A percentile compares a stretch with the other conserved stretches of the same genome.
Evolutionary conservation across 1,140 invertebrate genomes (phyloP).

Genomic region (Cydia splendana): DNA sequence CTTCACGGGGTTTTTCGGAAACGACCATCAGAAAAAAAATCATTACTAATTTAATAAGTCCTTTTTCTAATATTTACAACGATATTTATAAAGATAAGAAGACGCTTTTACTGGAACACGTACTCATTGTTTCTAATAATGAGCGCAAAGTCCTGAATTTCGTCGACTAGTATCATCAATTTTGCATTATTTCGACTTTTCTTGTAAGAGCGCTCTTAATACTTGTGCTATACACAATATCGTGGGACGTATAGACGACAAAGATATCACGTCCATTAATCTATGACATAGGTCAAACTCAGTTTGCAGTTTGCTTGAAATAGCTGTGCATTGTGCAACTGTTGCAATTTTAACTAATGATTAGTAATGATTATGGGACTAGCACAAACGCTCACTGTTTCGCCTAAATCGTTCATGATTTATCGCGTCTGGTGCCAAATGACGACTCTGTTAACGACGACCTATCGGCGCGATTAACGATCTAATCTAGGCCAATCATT

Average conservation of each 20-base stretch:
- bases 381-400: conserved; percentile 21
- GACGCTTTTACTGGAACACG: no score
- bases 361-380: conserved; percentile 45
- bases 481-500: conserved; percentile 22
- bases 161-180: no score
- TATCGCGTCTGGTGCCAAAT: conserved; percentile 20
- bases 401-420: conserved; percentile 23
- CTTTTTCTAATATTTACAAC: no score
- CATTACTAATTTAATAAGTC: no score
- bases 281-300: conserved; percentile 44
- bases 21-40: no score
- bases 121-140: no score
- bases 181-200: no score
- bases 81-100: no score
- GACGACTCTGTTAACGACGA: conserved; percentile 28
- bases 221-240: conserved; percentile 35
- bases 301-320: conserved; percentile 52
- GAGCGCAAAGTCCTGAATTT: no score
- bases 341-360: conserved; percentile 58
- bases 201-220: no score
- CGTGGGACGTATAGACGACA: conserved; percentile 32
- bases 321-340: conserved; percentile 51
- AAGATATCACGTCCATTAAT: conserved; percentile 38
- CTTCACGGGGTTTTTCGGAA: no score
- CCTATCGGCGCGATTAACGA: conserved; percentile 12